Percentiles rank a stretch among this genome's conserved stretches.
These are phyloP conservation scores for Archegozetes longisetosus DNA, from an alignment of 1,140 invertebrate species.

Conservation along the genomic window DNA sequence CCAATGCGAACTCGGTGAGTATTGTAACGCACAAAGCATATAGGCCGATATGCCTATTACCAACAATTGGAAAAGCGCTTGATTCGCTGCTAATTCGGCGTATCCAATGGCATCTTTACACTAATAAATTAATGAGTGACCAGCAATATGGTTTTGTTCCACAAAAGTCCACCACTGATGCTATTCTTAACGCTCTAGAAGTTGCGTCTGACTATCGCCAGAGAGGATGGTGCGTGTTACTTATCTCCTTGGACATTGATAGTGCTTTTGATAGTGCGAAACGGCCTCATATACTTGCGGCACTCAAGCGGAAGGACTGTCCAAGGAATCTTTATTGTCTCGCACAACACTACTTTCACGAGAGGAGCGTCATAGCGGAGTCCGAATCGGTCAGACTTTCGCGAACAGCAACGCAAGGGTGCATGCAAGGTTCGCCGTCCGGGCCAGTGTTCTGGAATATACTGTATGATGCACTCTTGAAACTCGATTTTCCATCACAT, in stretches of 20 bases:
- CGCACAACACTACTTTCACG: neutral
- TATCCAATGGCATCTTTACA: neutral
- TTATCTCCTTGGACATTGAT: neutral
- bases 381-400: neutral
- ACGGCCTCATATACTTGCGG: neutral
- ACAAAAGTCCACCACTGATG: neutral
- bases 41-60: too few species aligned
- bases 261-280: neutral
- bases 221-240: neutral
- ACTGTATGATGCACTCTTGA: constrained; percentile 1
- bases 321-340: neutral
- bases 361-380: neutral
- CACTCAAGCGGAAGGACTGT: neutral
- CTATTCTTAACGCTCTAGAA: neutral
- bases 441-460: constrained; percentile 2
- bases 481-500: neutral
- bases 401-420: neutral
- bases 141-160: neutral
- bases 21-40: neutral
- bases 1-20: neutral
- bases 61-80: too few species aligned
- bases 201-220: neutral
- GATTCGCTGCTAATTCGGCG: neutral
- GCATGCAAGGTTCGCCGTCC: neutral
- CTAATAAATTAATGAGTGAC: neutral